Evolutionary conservation across 2,797 vertebrate species (phyloP).

Genomic region (Chromis chromis): DNA sequence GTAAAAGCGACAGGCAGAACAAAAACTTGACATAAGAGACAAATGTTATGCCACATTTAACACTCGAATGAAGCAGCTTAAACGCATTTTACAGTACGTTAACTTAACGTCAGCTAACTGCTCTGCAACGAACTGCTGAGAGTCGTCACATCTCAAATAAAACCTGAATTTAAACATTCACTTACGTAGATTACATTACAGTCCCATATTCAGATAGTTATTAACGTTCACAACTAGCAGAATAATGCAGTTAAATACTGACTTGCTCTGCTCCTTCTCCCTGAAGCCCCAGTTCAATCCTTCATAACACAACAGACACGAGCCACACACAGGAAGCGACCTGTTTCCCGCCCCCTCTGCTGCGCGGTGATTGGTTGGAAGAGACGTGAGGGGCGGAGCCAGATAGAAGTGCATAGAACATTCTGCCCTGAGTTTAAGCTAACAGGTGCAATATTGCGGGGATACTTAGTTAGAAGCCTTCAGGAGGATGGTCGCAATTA

Average conservation of each 20-base stretch:
- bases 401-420: accelerated
- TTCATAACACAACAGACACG: slow-evolving; percentile 56
- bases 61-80: no score
- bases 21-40: no score
- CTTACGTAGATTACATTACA: not conserved
- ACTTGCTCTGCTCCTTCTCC: not conserved
- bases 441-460: not conserved
- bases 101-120: slow-evolving; percentile 7
- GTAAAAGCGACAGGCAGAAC: no score
- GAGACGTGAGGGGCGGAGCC: slow-evolving; percentile 17
- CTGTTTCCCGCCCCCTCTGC: slow-evolving; percentile 57
- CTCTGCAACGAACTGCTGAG: not conserved
- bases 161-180: accelerated
- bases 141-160: not conserved
- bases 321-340: slow-evolving; percentile 44
- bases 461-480: no score
- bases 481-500: not conserved
- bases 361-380: slow-evolving; percentile 62
- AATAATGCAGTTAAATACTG: not conserved
- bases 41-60: no score
- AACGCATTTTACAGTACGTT: not conserved
- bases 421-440: accelerated
- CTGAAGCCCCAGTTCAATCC: accelerated
- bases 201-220: not conserved
- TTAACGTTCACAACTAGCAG: not conserved